Base-by-base conservation (phyloP, 2,113 vertebrate genomes). In the Misgurnus mizolepis region DNA sequence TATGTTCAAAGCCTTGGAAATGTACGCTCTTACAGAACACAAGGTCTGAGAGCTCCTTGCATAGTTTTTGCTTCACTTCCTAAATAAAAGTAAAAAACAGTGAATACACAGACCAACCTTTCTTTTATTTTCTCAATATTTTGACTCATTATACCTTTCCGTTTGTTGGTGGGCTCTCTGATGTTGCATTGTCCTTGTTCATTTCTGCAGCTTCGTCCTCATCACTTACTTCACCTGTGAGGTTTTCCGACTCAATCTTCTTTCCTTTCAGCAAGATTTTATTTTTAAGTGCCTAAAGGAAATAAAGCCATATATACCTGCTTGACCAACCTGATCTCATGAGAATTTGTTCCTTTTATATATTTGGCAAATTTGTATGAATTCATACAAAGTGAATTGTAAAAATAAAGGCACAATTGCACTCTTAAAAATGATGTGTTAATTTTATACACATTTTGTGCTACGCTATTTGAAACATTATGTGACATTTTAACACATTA, bases 261-360 rank as follows among this genome's bases (percentile, higher is more conserved):
- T 97, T 98, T 45, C 95, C 96, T 85, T 99, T 99, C 72, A 99
- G 83, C 79, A 98, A 83, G 75, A 98, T 94, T 85, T 95, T 98
- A 39, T 94, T 90, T 70, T 89, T 94, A 82, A 98, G 93, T 12
- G 94, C 93, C 96, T 98, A 85, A 53, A 68, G 84, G 6, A 17
- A 22, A 76, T 18, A 70, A 62, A 49, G 12, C 15, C 8, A 22
- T 8, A 67, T 15, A 67, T 15, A 58, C 7, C 11, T 45, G 34
- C 40, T 45, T 50, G n/a, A 34, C 27, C 27, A 34, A 34, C 27
- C 27, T 34, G 27, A 34, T 34, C 27, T 34, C 27, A 34, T 34
- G 27, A 34, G 27, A 34, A 34, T 34, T 34, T 34, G 27, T 34
- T 2, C 1, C 27, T 34, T 34, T 34, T 34, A 2, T 34, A 34